These are phyloP conservation scores for Toxonevra muliebris DNA, from an alignment of 2,888 invertebrate genomes.

Conservation along the genomic window DNA sequence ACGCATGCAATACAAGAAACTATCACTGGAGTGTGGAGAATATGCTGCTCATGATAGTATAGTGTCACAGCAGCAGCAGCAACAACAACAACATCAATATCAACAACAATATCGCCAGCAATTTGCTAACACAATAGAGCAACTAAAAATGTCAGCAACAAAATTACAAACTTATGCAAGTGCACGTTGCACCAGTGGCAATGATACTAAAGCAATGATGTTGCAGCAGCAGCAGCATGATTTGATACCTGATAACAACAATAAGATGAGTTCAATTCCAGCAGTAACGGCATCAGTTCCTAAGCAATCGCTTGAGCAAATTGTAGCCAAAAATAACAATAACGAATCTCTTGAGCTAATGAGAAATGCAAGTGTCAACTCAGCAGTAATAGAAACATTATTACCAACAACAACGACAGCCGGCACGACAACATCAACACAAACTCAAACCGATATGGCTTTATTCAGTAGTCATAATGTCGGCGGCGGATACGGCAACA, in stretches of 20 bases:
- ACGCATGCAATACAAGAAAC: slow-evolving; percentile 45
- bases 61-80: slow-evolving; percentile 22
- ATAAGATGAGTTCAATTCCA: slow-evolving; percentile 32
- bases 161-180: slow-evolving; percentile 14
- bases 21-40: slow-evolving; percentile 42
- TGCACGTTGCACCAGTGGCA: slow-evolving; percentile 8
- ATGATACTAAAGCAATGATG: slow-evolving; percentile 33
- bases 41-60: not conserved
- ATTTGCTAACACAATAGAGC: slow-evolving; percentile 30
- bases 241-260: slow-evolving; percentile 20
- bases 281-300: slow-evolving; percentile 30
- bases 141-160: slow-evolving; percentile 32
- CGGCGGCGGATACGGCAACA: slow-evolving; percentile 16
- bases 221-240: slow-evolving; percentile 26
- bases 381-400: slow-evolving; percentile 9
- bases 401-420: slow-evolving; percentile 23
- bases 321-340: slow-evolving; percentile 4
- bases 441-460: slow-evolving; percentile 25
- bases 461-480: not conserved
- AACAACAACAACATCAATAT: slow-evolving; percentile 29
- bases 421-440: slow-evolving; percentile 21
- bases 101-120: slow-evolving; percentile 30
- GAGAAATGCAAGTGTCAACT: slow-evolving; percentile 6
- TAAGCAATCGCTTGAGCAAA: slow-evolving; percentile 13
- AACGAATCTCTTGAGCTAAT: slow-evolving; percentile 9